Conservation (phyloP, 2,888 invertebrate species). For the Drosophila stalkeri region DNA sequence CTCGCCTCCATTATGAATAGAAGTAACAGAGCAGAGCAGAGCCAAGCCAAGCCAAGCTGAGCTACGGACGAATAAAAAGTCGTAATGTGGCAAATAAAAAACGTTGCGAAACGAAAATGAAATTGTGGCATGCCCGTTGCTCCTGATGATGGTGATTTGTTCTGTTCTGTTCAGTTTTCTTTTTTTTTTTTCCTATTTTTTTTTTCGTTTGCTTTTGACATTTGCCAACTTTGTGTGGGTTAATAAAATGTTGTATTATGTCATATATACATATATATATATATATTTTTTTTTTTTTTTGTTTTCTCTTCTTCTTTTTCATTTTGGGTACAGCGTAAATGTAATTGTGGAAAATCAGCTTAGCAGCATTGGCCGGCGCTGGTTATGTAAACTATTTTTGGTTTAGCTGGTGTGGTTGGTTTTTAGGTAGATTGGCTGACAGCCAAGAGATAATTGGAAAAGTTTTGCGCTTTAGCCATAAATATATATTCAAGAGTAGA, state of each 20-base stretch:
- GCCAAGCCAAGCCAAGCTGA: conserved; percentile 10
- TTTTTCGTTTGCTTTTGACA: conserved; percentile 40
- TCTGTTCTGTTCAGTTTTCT: background rate
- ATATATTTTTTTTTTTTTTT: conserved; percentile 32
- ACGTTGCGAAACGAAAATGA: conserved; percentile 69
- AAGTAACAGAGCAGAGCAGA: conserved; percentile 24
- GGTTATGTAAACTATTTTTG: conserved; percentile 37
- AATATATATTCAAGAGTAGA: conserved; percentile 19
- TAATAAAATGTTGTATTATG: conserved; percentile 79
- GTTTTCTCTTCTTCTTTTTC: background rate
- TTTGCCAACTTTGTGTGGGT: conserved; percentile 67
- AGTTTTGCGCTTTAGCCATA: conserved; percentile 41
- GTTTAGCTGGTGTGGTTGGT: conserved; percentile 3
- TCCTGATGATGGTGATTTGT: conserved; percentile 64
- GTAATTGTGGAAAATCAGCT: conserved; percentile 71
- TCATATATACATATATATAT: conserved; percentile 64
- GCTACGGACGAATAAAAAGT: conserved; percentile 32
- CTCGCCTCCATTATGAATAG: conserved; percentile 72
- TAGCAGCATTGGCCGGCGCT: conserved; percentile 35
- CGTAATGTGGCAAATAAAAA: conserved; percentile 47
- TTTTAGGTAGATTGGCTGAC: conserved; percentile 30
- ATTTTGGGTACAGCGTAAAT: conserved; percentile 58
- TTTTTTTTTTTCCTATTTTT: conserved; percentile 19
- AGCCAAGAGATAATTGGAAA: conserved; percentile 57
- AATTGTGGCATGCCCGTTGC: conserved; percentile 48